Evolutionary conservation across 2,797 vertebrate genomes (phyloP).

Genomic region (Sebastes cheni): DNA sequence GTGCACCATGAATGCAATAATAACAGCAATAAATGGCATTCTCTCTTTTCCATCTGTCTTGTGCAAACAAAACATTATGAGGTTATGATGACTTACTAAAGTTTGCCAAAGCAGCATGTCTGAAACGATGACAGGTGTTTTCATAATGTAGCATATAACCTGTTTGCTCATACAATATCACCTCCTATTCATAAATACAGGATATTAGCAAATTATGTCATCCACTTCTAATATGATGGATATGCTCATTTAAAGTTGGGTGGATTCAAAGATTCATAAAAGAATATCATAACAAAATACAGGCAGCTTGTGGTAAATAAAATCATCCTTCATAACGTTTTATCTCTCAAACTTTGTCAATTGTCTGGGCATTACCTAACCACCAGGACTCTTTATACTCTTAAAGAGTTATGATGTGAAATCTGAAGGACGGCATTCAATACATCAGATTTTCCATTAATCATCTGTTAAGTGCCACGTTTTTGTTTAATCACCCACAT

Average conservation of each 20-base stretch:
- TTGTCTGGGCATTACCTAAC: background rate
- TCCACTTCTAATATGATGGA: background rate
- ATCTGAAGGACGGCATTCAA: background rate
- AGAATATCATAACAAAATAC: background rate
- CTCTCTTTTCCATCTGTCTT: constrained; percentile 22
- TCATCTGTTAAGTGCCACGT: background rate
- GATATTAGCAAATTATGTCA: background rate
- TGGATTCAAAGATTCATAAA: background rate
- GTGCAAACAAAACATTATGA: constrained; percentile 14
- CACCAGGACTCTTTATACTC: background rate
- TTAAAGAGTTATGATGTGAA: background rate
- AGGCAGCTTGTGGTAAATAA: background rate
- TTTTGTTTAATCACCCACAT: background rate
- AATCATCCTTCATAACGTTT: background rate
- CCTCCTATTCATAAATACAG: background rate
- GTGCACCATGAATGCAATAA: constrained; percentile 15
- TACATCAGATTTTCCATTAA: background rate
- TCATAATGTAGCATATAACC: constrained; percentile 25
- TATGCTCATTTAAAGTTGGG: background rate
- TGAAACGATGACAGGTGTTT: constrained; percentile 36
- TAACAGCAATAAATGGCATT: constrained; percentile 12
- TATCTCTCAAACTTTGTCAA: background rate
- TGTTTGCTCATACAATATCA: background rate
- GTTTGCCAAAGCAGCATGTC: background rate
- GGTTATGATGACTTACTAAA: constrained; percentile 12